A percentile compares a stretch with the other conserved stretches of the same genome.
These are phyloP conservation scores for Sprattus sprattus DNA, from an alignment of 2,113 vertebrate species.

Conservation along the genomic window DNA sequence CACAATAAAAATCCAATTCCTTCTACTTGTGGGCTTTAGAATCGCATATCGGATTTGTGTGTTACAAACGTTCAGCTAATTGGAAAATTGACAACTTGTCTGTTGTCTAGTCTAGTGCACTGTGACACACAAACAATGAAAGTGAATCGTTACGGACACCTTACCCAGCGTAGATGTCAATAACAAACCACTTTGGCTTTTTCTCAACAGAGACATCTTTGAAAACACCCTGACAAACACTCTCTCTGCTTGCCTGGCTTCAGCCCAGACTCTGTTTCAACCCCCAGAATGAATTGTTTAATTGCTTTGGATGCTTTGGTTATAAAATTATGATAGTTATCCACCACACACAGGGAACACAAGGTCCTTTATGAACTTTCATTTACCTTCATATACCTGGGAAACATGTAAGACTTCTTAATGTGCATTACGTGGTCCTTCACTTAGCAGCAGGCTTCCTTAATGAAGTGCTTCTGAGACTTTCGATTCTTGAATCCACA, in stretches of 20 bases:
- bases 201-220: neutral
- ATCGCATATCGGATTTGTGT: no score
- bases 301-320: neutral
- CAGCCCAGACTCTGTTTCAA: neutral
- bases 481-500: no score
- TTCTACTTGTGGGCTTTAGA: neutral
- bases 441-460: no score
- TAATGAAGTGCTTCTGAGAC: no score
- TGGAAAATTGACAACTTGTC: neutral
- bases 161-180: neutral
- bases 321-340: no score
- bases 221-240: neutral
- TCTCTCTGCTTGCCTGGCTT: neutral
- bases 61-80: no score
- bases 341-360: no score
- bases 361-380: no score
- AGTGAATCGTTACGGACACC: constrained; percentile 4
- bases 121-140: neutral
- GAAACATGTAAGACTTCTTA: no score
- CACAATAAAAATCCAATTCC: neutral
- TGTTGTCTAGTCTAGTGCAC: neutral
- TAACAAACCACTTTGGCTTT: neutral
- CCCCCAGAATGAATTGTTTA: no score
- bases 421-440: no score
- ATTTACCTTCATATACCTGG: no score